Evolutionary conservation across 2,888 invertebrate genomes (phyloP).

Genomic region (Orchesella flavescens): DNA sequence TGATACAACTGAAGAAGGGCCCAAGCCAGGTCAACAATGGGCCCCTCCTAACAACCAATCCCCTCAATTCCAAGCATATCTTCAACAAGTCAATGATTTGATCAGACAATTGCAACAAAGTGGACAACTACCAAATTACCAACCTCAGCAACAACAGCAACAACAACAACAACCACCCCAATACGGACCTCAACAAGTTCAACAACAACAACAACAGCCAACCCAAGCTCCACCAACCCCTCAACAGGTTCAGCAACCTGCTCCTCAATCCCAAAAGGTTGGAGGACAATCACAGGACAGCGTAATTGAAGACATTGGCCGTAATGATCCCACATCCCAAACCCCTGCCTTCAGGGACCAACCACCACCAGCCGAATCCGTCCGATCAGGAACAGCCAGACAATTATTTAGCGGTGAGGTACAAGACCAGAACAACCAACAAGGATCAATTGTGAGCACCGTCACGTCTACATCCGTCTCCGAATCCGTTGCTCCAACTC

Average conservation of each 20-base stretch:
- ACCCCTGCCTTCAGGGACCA: slow-evolving; percentile 28
- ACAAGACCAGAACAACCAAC: not conserved
- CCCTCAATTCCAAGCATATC: not conserved
- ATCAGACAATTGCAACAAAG: slow-evolving; percentile 30
- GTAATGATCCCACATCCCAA: slow-evolving; percentile 3
- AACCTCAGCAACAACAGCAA: slow-evolving; percentile 13
- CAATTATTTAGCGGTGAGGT: slow-evolving; percentile 16
- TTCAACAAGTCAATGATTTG: not conserved
- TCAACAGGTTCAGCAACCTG: slow-evolving; percentile 18
- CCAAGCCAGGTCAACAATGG: slow-evolving; percentile 25
- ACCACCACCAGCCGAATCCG: not conserved
- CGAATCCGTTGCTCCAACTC: slow-evolving; percentile 15
- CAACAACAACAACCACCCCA: slow-evolving; percentile 23
- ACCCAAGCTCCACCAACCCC: slow-evolving; percentile 13
- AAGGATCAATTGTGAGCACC: slow-evolving; percentile 17
- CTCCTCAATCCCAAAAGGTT: not conserved
- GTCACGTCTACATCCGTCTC: slow-evolving; percentile 42
- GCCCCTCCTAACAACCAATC: slow-evolving; percentile 21
- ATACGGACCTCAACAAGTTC: not conserved
- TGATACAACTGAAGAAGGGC: slow-evolving; percentile 29
- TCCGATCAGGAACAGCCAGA: not conserved
- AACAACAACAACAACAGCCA: slow-evolving; percentile 20
- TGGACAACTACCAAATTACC: slow-evolving; percentile 11
- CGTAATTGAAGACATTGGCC: slow-evolving; percentile 46
- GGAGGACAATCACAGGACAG: not conserved